Evolutionary conservation across 2,797 vertebrate genomes (phyloP).

Genomic region (Esox masquinongy): DNA sequence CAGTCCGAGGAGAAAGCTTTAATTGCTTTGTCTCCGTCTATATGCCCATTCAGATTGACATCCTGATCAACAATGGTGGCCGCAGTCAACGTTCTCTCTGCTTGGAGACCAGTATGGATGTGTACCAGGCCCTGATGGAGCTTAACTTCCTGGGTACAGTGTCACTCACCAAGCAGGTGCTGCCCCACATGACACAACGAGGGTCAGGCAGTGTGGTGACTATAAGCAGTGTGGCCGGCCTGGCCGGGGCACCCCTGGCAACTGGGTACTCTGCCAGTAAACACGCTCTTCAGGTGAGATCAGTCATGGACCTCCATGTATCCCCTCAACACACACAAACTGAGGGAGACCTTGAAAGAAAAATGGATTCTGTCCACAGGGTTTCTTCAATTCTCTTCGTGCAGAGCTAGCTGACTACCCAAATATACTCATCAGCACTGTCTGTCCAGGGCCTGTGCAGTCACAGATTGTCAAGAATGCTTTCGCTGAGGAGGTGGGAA

Average conservation of each 20-base stretch:
- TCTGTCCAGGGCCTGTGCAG: conserved; percentile 90
- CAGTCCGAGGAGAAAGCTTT: too few species aligned
- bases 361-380: conserved; percentile 66
- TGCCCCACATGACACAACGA: conserved; percentile 86
- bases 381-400: conserved; percentile 89
- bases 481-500: conserved; percentile 79
- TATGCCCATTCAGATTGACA: conserved; percentile 79
- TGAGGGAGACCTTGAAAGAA: background rate
- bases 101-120: conserved; percentile 81
- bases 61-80: conserved; percentile 92
- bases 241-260: conserved; percentile 78
- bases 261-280: conserved; percentile 91
- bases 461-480: conserved; percentile 88
- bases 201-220: conserved; percentile 84
- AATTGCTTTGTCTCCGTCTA: conserved; percentile 8
- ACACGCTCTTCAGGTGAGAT: conserved; percentile 86
- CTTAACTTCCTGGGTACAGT: conserved; percentile 92
- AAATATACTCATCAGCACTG: conserved; percentile 83
- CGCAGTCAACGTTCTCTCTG: conserved; percentile 86
- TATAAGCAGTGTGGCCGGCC: conserved; percentile 85
- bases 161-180: conserved; percentile 88
- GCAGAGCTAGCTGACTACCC: conserved; percentile 83
- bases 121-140: conserved; percentile 85
- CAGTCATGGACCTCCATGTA: background rate
- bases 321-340: background rate